Percentiles rank a stretch among this genome's conserved stretches.
These are phyloP conservation scores for Gavialis gangeticus DNA, from an alignment of 2,113 vertebrate species.

Conservation along the genomic window DNA sequence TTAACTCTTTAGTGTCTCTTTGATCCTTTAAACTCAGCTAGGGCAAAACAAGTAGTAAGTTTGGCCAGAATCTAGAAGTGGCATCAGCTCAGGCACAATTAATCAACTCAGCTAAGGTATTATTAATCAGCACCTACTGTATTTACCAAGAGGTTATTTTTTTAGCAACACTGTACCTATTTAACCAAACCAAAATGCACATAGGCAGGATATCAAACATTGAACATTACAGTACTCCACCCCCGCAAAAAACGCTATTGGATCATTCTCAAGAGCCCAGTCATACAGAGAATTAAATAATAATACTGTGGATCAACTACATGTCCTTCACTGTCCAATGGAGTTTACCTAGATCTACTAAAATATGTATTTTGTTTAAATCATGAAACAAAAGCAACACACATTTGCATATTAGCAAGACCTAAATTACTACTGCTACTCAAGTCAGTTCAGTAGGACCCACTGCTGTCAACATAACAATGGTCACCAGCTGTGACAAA, in stretches of 20 bases:
- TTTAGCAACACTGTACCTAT: neutral
- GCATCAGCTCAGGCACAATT: neutral
- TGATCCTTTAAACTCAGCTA: neutral
- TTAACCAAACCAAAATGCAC: constrained; percentile 1
- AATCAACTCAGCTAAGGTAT: neutral
- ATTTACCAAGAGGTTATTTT: neutral
- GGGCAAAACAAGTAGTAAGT: neutral
- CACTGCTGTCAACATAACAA: neutral
- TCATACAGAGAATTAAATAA: neutral
- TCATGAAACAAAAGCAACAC: neutral
- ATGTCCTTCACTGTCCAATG: neutral
- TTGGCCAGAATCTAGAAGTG: neutral
- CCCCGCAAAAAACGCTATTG: neutral
- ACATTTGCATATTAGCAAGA: neutral
- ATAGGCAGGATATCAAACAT: neutral
- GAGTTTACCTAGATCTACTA: neutral
- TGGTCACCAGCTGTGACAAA: neutral
- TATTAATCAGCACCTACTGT: neutral
- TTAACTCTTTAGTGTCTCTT: neutral
- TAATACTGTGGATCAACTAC: neutral
- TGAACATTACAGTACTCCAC: neutral
- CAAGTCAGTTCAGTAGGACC: neutral
- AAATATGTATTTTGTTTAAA: neutral
- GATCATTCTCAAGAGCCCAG: neutral
- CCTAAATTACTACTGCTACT: neutral